A percentile compares a stretch with the other conserved stretches of the same genome.
Conservation (phyloP, 2,888 invertebrate genomes). For the Amiota mariae region DNA sequence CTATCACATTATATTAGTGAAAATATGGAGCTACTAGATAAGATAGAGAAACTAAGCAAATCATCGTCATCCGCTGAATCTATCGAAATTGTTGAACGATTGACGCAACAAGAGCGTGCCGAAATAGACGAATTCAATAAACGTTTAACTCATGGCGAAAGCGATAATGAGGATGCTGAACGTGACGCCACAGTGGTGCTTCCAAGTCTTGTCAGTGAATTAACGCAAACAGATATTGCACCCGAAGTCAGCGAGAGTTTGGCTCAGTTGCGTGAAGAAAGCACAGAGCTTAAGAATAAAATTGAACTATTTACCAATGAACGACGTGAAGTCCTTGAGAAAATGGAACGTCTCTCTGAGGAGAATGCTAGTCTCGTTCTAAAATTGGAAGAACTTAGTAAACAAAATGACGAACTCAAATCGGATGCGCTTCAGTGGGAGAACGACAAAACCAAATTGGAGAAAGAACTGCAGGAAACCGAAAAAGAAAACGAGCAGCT, state of each 20-base stretch:
- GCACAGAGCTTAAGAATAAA: slow-evolving; percentile 79
- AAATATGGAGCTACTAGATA: slow-evolving; percentile 83
- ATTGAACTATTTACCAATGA: slow-evolving; percentile 82
- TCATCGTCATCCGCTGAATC: slow-evolving; percentile 85
- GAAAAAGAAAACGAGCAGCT: slow-evolving; percentile 74
- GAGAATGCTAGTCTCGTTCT: slow-evolving; percentile 77
- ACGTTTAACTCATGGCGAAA: slow-evolving; percentile 59
- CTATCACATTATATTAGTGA: slow-evolving; percentile 81
- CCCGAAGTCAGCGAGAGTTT: slow-evolving; percentile 76
- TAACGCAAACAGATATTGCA: slow-evolving; percentile 67
- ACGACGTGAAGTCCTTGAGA: slow-evolving; percentile 81
- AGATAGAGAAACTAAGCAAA: slow-evolving; percentile 81
- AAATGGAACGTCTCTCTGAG: slow-evolving; percentile 78
- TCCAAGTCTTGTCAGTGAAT: slow-evolving; percentile 59
- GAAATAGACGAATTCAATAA: slow-evolving; percentile 82
- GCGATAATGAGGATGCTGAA: slow-evolving; percentile 37
- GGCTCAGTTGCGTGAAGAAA: slow-evolving; percentile 78
- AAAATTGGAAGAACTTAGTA: slow-evolving; percentile 75
- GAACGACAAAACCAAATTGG: slow-evolving; percentile 44
- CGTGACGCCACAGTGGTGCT: slow-evolving; percentile 26
- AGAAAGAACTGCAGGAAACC: slow-evolving; percentile 71
- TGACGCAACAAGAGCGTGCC: slow-evolving; percentile 81
- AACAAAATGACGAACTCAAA: slow-evolving; percentile 74
- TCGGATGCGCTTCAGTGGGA: slow-evolving; percentile 47
- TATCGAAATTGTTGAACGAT: slow-evolving; percentile 82